Conservation (phyloP, 2,113 vertebrate species). For the Sebastes schlegelii region DNA sequence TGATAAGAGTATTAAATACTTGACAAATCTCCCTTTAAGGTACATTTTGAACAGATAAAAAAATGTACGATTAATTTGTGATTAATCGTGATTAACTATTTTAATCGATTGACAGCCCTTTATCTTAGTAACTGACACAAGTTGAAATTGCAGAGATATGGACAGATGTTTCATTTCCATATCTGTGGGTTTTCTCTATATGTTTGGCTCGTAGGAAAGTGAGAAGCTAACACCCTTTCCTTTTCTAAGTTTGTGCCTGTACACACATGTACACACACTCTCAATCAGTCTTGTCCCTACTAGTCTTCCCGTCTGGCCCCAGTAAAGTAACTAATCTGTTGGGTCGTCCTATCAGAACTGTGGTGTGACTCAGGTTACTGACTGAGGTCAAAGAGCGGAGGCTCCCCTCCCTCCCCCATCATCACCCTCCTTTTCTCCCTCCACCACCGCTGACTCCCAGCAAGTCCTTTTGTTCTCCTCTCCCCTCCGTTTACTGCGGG, state of each 20-base stretch:
- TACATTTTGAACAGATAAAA: too few relatives aligned
- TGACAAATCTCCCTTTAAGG: too few relatives aligned
- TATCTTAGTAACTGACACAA: neutral
- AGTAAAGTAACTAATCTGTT: conserved; percentile 69
- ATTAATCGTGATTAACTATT: too few relatives aligned
- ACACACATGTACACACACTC: neutral
- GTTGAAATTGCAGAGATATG: neutral
- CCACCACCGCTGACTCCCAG: conserved; percentile 59
- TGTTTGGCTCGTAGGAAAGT: neutral
- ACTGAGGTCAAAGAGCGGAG: conserved; percentile 70
- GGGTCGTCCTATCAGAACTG: conserved; percentile 58
- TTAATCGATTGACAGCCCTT: too few relatives aligned
- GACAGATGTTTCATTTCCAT: neutral
- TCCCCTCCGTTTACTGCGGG: conserved; percentile 66
- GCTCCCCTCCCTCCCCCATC: conserved; percentile 30
- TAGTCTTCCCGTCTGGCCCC: conserved; percentile 32
- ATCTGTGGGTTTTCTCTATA: neutral
- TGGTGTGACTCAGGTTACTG: conserved; percentile 72
- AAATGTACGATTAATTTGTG: too few relatives aligned
- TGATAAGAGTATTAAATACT: too few relatives aligned
- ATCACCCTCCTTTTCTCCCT: conserved; percentile 38
- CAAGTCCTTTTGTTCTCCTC: conserved; percentile 64
- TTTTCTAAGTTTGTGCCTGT: neutral
- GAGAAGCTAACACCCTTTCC: neutral
- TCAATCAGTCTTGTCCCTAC: neutral